Evolutionary conservation across 2,797 vertebrate genomes (phyloP).

Genomic region (Leontocebus nigricollis): DNA sequence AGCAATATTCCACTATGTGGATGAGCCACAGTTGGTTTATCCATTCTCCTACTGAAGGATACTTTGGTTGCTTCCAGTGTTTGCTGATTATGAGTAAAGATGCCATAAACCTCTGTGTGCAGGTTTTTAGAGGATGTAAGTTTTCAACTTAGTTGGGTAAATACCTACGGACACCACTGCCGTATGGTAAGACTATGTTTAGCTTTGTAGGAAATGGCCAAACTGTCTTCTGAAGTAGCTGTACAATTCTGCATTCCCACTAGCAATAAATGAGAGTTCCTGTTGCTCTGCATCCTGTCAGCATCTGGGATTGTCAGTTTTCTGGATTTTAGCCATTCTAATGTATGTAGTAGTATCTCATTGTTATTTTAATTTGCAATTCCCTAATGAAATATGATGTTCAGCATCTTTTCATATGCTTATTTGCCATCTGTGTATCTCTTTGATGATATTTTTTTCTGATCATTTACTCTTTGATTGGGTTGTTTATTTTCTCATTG

Average conservation of each 20-base stretch:
- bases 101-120: background rate
- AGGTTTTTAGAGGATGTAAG: background rate
- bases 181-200: background rate
- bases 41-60: background rate
- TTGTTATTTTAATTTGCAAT: background rate
- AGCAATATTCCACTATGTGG: background rate
- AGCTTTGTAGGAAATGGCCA: background rate
- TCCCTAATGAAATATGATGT: background rate
- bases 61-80: background rate
- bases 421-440: background rate
- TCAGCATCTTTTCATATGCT: background rate
- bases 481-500: background rate
- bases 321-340: background rate
- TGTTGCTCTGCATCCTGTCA: background rate
- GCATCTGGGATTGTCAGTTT: background rate
- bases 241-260: background rate
- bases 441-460: background rate
- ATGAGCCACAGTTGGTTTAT: background rate
- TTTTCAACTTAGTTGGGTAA: background rate
- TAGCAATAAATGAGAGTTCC: background rate
- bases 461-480: background rate
- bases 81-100: background rate
- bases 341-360: background rate
- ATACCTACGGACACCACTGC: background rate
- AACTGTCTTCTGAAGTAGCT: background rate